A percentile compares a stretch with the other conserved stretches of the same genome.
phyloP scores from a whole-genome alignment of 2,888 invertebrate species.

The Rhaphigaster nebulosa region DNA sequence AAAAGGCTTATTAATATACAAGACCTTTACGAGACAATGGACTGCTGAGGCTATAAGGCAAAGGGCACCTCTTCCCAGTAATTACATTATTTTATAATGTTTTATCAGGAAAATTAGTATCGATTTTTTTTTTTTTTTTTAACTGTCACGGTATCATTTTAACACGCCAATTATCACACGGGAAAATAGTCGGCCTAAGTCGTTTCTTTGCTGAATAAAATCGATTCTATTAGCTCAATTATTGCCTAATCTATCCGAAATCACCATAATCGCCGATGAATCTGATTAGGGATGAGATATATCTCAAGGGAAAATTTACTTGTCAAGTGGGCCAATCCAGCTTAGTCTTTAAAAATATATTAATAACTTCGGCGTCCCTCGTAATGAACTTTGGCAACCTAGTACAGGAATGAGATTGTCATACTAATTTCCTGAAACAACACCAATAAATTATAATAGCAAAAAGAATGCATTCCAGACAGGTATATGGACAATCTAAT shows the following conservation, averaged over 20 bases:
- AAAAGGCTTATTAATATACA: constrained; percentile 43
- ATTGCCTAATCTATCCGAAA: background rate
- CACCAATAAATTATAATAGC: no score
- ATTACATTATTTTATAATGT: constrained; percentile 30
- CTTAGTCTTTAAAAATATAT: background rate
- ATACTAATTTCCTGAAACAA: no score
- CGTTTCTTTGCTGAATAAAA: constrained; percentile 2
- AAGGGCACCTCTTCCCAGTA: constrained; percentile 23
- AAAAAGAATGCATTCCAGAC: no score
- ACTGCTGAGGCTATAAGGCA: background rate
- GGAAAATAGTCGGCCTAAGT: background rate
- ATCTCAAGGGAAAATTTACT: constrained; percentile 22
- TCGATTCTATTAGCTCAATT: constrained; percentile 7
- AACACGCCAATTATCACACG: constrained; percentile 16
- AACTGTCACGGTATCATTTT: background rate
- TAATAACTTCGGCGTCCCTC: no score
- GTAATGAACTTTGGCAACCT: no score
- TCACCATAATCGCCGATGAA: background rate
- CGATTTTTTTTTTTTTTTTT: background rate
- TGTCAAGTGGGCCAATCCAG: background rate
- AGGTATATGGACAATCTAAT: no score
- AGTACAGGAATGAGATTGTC: no score
- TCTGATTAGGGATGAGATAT: background rate
- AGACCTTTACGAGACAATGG: constrained; percentile 39
- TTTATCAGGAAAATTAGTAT: constrained; percentile 10